These are phyloP conservation scores for Terrapene triunguis DNA, from an alignment of 2,113 vertebrate species.

Conservation along the genomic window DNA sequence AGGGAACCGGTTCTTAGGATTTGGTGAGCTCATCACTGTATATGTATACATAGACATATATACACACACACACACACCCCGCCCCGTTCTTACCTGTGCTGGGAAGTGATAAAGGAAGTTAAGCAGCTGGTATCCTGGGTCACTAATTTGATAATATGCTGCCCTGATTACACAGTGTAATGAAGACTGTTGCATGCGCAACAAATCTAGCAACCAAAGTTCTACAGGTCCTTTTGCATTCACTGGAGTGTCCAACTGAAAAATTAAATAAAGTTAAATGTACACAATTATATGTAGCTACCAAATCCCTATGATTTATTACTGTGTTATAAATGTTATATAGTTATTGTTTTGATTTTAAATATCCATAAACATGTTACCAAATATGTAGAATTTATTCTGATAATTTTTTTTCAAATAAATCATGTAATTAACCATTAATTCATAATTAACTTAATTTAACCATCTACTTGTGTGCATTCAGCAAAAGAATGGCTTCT, in stretches of 20 bases:
- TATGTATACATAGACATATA: neutral
- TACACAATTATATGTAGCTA: neutral
- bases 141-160: constrained; percentile 84
- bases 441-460: neutral
- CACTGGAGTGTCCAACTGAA: constrained; percentile 83
- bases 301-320: neutral
- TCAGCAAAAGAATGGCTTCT: neutral
- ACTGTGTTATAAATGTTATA: neutral
- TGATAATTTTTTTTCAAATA: neutral
- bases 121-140: constrained; percentile 85
- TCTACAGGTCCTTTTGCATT: constrained; percentile 89
- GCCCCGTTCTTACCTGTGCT: constrained; percentile 83
- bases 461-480: neutral
- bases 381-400: neutral
- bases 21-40: no score
- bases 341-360: neutral
- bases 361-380: neutral
- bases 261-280: constrained; percentile 17
- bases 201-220: constrained; percentile 85
- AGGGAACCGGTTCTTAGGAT: no score
- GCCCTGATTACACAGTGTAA: constrained; percentile 86
- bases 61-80: accelerated
- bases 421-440: neutral
- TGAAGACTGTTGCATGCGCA: constrained; percentile 84
- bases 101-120: constrained; percentile 85